Evolutionary conservation across 2,113 vertebrate species (phyloP).

Genomic region (Boleophthalmus pectinirostris): DNA sequence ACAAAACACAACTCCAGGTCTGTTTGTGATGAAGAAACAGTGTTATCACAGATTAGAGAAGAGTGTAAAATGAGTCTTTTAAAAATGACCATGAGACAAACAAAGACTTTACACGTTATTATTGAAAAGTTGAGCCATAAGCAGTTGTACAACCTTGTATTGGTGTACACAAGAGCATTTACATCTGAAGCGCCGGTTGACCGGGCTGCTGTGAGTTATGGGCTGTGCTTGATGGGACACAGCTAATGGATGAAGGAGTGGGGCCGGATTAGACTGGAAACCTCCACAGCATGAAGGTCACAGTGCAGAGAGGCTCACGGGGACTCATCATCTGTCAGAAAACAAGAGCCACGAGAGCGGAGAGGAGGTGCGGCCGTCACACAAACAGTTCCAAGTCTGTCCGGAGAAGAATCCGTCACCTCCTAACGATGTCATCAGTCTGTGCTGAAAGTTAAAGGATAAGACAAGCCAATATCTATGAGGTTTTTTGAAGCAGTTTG

Average conservation of each 20-base stretch:
- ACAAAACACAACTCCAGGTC: too few relatives aligned
- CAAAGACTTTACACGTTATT: not conserved
- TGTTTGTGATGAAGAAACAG: too few relatives aligned
- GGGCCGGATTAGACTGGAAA: slow-evolving; percentile 12
- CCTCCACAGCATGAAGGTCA: slow-evolving; percentile 46
- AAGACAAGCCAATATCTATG: not conserved
- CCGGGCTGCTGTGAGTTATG: not conserved
- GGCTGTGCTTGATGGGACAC: slow-evolving; percentile 14
- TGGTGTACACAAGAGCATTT: not conserved
- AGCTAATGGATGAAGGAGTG: slow-evolving; percentile 35
- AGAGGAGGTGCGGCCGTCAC: slow-evolving; percentile 9
- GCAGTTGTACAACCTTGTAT: not conserved
- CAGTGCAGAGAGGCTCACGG: slow-evolving; percentile 10
- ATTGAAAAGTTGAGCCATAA: slow-evolving; percentile 9
- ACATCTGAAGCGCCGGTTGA: slow-evolving; percentile 3
- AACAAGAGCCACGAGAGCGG: slow-evolving; percentile 22
- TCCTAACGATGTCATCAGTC: not conserved
- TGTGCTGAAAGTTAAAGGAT: not conserved
- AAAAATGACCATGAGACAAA: slow-evolving; percentile 1
- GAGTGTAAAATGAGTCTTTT: not conserved
- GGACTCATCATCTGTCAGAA: slow-evolving; percentile 44
- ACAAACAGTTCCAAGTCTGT: not conserved
- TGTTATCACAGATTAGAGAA: too few relatives aligned
- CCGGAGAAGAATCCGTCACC: not conserved
- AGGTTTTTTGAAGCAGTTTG: not conserved